These are phyloP conservation scores for Arctocebus calabarensis DNA, from an alignment of 2,797 vertebrate species.

Conservation along the genomic window DNA sequence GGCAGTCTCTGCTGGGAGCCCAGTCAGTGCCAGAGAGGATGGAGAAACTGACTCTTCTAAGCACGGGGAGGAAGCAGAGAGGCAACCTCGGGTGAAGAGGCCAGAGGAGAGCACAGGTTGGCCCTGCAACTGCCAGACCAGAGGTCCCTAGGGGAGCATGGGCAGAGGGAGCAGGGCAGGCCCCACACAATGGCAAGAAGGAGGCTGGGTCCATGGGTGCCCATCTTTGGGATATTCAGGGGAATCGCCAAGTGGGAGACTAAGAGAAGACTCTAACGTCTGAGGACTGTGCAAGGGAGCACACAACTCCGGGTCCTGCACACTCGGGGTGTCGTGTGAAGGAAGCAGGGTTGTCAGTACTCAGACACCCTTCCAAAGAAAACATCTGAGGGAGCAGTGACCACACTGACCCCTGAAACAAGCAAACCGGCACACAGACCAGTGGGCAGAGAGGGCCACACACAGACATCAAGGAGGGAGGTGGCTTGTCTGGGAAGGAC, in stretches of 20 bases:
- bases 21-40: too few relatives aligned
- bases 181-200: too few relatives aligned
- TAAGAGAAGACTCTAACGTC: not conserved
- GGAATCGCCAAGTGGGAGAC: not conserved
- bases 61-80: not conserved
- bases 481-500: not conserved
- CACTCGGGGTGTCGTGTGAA: accelerated
- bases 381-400: accelerated
- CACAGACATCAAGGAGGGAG: accelerated
- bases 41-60: not conserved
- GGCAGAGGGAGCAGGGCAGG: not conserved
- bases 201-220: not conserved
- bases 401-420: not conserved
- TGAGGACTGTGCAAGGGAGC: accelerated
- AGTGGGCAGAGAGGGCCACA: too few relatives aligned
- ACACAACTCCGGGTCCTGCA: accelerated
- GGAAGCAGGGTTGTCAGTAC: accelerated
- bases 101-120: not conserved
- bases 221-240: not conserved
- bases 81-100: not conserved
- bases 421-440: not conserved
- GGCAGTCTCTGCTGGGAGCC: not conserved
- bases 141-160: not conserved
- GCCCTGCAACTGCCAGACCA: not conserved
- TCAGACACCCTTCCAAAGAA: not conserved